Percentiles rank a stretch among this genome's conserved stretches.
Evolutionary conservation across 2,797 vertebrate genomes (phyloP).

Genomic region (Gymnodraco acuticeps): DNA sequence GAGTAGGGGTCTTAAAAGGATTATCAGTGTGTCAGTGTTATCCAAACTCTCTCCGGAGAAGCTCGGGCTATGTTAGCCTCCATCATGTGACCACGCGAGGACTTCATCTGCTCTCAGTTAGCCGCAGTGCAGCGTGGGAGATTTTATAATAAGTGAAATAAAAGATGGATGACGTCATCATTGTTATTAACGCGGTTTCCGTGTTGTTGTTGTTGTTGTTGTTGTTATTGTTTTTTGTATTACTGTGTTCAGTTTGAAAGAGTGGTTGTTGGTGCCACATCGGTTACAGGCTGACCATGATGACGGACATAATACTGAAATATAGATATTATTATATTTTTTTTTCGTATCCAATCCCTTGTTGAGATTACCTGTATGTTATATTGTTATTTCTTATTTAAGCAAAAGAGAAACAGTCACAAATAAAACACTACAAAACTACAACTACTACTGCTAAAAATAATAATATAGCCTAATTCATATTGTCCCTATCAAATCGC

Average conservation of each 20-base stretch:
- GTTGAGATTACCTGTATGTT: too few species aligned
- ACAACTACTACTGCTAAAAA: too few species aligned
- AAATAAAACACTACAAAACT: too few species aligned
- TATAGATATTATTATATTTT: too few species aligned
- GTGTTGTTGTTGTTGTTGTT: neutral
- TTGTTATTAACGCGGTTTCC: neutral
- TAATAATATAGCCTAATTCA: neutral
- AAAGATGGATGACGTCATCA: slow-evolving; percentile 52
- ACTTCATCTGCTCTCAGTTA: slow-evolving; percentile 52
- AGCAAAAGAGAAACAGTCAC: too few species aligned
- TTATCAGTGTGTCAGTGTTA: neutral
- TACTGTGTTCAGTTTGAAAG: neutral
- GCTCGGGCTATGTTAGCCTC: slow-evolving; percentile 67
- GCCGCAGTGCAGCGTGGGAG: slow-evolving; percentile 48
- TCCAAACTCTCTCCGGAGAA: slow-evolving; percentile 40
- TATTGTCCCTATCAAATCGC: neutral
- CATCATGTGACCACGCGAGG: slow-evolving; percentile 37
- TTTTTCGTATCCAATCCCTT: too few species aligned
- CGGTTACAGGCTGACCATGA: too few species aligned
- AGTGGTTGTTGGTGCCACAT: too few species aligned
- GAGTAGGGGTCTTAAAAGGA: too few species aligned
- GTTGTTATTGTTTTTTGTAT: neutral
- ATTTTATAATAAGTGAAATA: slow-evolving; percentile 51
- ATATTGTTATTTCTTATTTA: too few species aligned
- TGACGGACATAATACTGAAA: too few species aligned